Conservation (phyloP, 2,888 invertebrate genomes). For the Alloplasta piceator region DNA sequence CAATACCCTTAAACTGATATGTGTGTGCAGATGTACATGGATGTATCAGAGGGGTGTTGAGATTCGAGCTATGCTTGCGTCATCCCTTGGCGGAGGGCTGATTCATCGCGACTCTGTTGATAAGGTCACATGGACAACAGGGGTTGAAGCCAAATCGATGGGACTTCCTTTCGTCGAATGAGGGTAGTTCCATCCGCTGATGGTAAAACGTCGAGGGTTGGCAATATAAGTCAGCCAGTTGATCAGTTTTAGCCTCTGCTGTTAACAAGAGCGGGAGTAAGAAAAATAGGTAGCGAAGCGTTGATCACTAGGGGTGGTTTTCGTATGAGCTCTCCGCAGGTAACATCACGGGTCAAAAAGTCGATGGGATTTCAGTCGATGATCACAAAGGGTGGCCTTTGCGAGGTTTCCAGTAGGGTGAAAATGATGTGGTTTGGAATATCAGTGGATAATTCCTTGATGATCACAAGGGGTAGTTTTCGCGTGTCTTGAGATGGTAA, state of each 20-base stretch:
- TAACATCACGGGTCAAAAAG: not conserved
- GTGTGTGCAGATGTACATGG: not conserved
- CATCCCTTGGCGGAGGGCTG: conserved; percentile 21
- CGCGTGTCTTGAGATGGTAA: no score
- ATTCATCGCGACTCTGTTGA: conserved; percentile 35
- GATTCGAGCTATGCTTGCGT: conserved; percentile 31
- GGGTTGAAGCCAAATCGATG: conserved; percentile 25
- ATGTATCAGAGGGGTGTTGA: not conserved
- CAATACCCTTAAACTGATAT: not conserved
- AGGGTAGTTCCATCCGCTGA: not conserved
- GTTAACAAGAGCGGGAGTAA: no score
- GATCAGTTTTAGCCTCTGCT: not conserved
- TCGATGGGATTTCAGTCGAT: not conserved
- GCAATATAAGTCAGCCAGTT: not conserved
- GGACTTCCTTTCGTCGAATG: not conserved
- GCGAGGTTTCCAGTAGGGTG: no score
- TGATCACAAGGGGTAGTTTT: no score
- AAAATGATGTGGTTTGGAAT: no score
- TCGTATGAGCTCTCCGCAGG: not conserved
- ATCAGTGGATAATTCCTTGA: no score
- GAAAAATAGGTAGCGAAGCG: no score
- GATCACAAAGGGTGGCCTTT: no score
- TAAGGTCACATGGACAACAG: conserved; percentile 1
- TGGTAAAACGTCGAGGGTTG: not conserved
- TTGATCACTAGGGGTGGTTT: not conserved